These are phyloP conservation scores for Cheilosia scutellata DNA, from an alignment of 2,888 invertebrate genomes.

Conservation along the genomic window DNA sequence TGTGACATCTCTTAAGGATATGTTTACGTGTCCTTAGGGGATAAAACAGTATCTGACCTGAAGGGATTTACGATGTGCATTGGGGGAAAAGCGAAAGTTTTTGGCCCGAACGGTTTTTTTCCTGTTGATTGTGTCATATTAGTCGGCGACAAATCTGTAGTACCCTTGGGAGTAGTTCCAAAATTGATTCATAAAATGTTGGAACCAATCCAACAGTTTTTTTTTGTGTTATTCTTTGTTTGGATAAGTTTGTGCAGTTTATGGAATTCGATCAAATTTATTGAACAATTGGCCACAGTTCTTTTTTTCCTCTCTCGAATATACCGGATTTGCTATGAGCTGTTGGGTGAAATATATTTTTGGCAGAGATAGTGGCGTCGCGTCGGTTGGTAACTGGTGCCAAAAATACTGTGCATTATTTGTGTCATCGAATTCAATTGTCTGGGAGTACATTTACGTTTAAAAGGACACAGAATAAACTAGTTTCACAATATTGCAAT, in stretches of 20 bases:
- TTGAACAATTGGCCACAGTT: constrained; percentile 40
- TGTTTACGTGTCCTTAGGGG: constrained; percentile 53
- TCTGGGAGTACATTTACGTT: not conserved
- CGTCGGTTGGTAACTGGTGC: constrained; percentile 2
- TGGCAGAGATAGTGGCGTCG: constrained; percentile 1
- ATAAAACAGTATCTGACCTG: constrained; percentile 13
- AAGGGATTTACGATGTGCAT: constrained; percentile 13
- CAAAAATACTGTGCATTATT: not conserved
- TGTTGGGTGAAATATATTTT: constrained; percentile 3
- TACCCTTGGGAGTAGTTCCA: constrained; percentile 34
- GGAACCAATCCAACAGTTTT: constrained; percentile 48
- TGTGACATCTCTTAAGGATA: constrained; percentile 59
- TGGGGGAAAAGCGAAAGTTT: constrained; percentile 36
- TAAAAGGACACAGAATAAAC: not conserved
- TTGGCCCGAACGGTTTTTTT: constrained; percentile 34
- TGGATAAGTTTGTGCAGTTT: constrained; percentile 18
- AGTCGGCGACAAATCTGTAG: constrained; percentile 28
- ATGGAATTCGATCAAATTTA: constrained; percentile 40
- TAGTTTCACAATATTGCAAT: not conserved
- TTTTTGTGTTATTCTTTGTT: constrained; percentile 7
- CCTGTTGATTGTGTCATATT: constrained; percentile 64
- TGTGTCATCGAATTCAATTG: not conserved
- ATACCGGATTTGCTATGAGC: not conserved
- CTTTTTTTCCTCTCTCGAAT: not conserved
- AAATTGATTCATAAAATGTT: constrained; percentile 61